phyloP scores from a whole-genome alignment of 2,888 invertebrate species.

The Pterobdella sp. region DNA sequence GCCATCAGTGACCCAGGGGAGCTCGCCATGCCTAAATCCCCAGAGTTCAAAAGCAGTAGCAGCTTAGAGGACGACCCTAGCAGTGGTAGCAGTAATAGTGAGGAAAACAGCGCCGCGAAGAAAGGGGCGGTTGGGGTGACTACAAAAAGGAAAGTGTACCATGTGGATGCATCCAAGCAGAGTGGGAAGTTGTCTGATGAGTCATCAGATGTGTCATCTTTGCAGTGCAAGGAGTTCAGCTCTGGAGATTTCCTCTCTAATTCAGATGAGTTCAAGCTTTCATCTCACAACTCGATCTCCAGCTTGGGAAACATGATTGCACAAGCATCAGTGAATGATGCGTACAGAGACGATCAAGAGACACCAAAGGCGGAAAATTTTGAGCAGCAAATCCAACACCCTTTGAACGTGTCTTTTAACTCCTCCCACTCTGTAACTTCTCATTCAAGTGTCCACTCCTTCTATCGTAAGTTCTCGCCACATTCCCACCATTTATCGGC shows the following conservation, averaged over 20 bases:
- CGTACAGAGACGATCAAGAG: not conserved
- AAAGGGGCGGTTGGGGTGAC: not conserved
- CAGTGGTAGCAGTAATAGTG: slow-evolving; percentile 14
- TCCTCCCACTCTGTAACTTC: not conserved
- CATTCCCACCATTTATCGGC: not conserved
- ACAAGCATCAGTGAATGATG: not conserved
- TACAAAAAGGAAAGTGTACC: not conserved
- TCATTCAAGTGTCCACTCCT: not conserved
- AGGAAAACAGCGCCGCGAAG: not conserved
- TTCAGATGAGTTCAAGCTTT: not conserved
- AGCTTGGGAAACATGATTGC: slow-evolving; percentile 8
- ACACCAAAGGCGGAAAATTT: not conserved
- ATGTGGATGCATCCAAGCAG: not conserved
- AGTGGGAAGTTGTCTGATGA: not conserved
- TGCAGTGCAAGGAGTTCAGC: slow-evolving; percentile 6
- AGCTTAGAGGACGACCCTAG: slow-evolving; percentile 7
- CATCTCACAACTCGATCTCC: not conserved
- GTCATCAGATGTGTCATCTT: not conserved
- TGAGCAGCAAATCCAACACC: too few species aligned
- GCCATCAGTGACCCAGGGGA: slow-evolving; percentile 26
- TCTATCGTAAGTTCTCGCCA: not conserved
- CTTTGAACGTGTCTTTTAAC: not conserved
- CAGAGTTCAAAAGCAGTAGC: slow-evolving; percentile 10
- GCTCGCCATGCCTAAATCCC: slow-evolving; percentile 12
- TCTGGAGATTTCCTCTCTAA: slow-evolving; percentile 1